Conservation (phyloP, 2,113 vertebrate species). For the Sardina pilchardus region DNA sequence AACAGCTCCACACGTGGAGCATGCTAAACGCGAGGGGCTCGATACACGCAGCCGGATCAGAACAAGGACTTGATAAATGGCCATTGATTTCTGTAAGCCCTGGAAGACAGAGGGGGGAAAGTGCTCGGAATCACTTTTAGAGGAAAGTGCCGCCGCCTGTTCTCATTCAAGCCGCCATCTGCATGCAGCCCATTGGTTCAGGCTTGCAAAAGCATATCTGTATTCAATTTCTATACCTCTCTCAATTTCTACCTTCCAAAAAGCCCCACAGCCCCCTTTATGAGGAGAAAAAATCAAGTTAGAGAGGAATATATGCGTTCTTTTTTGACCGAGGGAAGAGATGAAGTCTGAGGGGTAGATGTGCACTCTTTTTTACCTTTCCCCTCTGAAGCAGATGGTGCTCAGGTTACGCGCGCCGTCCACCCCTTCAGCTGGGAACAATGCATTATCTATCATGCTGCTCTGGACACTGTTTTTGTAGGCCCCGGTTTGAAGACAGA, state of each 20-base stretch:
- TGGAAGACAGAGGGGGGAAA: conserved; percentile 43
- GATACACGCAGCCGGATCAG: conserved; percentile 39
- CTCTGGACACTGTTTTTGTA: background rate
- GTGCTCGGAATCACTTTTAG: conserved; percentile 59
- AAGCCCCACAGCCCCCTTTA: background rate
- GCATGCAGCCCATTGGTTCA: background rate
- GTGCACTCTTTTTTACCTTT: background rate
- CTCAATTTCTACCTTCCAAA: too few species aligned
- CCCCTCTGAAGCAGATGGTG: background rate
- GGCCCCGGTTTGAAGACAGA: conserved; percentile 26
- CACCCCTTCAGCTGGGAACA: background rate
- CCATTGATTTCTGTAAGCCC: conserved; percentile 59
- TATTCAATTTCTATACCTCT: background rate
- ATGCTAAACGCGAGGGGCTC: conserved; percentile 48
- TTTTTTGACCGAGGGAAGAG: too few species aligned
- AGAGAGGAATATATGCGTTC: background rate
- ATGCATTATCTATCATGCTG: background rate
- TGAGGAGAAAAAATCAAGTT: background rate
- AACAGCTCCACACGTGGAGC: conserved; percentile 45
- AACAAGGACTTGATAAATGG: conserved; percentile 58
- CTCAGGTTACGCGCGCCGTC: background rate
- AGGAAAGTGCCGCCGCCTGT: conserved; percentile 46
- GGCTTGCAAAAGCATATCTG: background rate
- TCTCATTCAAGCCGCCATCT: conserved; percentile 49
- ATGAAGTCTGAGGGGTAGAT: background rate